These are phyloP conservation scores for Drosophila setosimentum DNA, from an alignment of 2,888 invertebrate genomes.

Conservation along the genomic window DNA sequence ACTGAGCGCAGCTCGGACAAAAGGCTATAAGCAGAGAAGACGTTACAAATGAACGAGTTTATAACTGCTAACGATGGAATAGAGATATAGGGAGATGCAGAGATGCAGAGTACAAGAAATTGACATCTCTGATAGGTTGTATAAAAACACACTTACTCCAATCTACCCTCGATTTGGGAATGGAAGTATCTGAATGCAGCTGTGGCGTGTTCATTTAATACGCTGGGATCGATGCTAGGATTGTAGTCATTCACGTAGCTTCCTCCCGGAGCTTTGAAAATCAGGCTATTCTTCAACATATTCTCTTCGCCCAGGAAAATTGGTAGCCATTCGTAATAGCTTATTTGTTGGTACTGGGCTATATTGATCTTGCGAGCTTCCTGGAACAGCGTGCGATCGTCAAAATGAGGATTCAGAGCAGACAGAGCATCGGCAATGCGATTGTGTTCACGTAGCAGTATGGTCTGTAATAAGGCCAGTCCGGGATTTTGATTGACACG, in stretches of 20 bases:
- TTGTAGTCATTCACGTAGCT: constrained; percentile 86
- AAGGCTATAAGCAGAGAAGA: constrained; percentile 81
- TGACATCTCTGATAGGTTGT: not conserved
- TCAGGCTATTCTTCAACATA: constrained; percentile 84
- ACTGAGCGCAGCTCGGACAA: constrained; percentile 85
- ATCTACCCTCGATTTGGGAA: constrained; percentile 86
- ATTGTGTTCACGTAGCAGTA: constrained; percentile 86
- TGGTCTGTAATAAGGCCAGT: constrained; percentile 85
- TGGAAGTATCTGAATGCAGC: constrained; percentile 89
- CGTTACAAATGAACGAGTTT: not conserved
- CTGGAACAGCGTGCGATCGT: constrained; percentile 86
- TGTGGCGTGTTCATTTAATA: constrained; percentile 88
- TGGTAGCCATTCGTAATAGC: constrained; percentile 87
- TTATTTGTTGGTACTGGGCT: constrained; percentile 86
- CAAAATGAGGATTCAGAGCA: constrained; percentile 86
- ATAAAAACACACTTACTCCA: constrained; percentile 84
- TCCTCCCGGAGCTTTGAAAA: constrained; percentile 80
- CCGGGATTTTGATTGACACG: constrained; percentile 86
- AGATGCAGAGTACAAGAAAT: not conserved
- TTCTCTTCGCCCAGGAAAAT: constrained; percentile 85
- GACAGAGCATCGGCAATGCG: constrained; percentile 85
- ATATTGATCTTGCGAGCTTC: constrained; percentile 86
- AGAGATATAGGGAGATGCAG: not conserved
- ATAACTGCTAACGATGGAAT: not conserved
- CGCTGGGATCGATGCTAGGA: constrained; percentile 86